These are phyloP conservation scores for Drosophila fulvimacula DNA, from an alignment of 2,888 invertebrate genomes.

Conservation along the genomic window DNA sequence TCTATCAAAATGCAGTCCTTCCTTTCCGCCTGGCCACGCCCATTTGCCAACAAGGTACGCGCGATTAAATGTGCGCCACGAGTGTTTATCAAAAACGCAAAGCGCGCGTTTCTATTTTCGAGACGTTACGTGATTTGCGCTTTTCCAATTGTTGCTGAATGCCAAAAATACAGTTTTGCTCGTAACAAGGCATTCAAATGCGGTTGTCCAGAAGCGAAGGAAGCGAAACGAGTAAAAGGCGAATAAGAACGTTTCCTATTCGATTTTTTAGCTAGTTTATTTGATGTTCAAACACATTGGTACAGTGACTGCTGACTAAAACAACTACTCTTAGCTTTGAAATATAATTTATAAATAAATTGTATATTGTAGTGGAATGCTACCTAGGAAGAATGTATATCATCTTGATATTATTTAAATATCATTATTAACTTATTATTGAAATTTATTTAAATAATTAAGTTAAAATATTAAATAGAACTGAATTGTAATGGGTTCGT, in stretches of 20 bases:
- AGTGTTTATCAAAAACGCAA: slow-evolving; percentile 54
- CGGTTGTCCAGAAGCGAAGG: slow-evolving; percentile 45
- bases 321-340: not conserved
- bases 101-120: slow-evolving; percentile 70
- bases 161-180: slow-evolving; percentile 60
- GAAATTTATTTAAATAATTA: too few relatives aligned
- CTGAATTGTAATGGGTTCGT: too few relatives aligned
- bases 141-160: slow-evolving; percentile 71
- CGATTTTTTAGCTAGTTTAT: slow-evolving; percentile 62
- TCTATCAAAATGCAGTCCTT: slow-evolving; percentile 68
- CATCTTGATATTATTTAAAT: too few relatives aligned
- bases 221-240: slow-evolving; percentile 14
- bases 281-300: slow-evolving; percentile 56
- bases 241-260: slow-evolving; percentile 37
- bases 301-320: slow-evolving; percentile 41
- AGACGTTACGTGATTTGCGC: slow-evolving; percentile 78
- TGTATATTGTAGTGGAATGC: too few relatives aligned
- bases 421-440: too few relatives aligned
- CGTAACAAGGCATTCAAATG: slow-evolving; percentile 47
- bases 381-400: too few relatives aligned
- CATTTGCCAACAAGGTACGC: slow-evolving; percentile 11
- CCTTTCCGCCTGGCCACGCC: slow-evolving; percentile 23
- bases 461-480: too few relatives aligned
- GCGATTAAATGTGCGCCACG: slow-evolving; percentile 54
- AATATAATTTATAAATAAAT: too few relatives aligned